A percentile compares a stretch with the other conserved stretches of the same genome.
phyloP scores from a whole-genome alignment of 2,888 invertebrate species.

The Papilio demoleus region DNA sequence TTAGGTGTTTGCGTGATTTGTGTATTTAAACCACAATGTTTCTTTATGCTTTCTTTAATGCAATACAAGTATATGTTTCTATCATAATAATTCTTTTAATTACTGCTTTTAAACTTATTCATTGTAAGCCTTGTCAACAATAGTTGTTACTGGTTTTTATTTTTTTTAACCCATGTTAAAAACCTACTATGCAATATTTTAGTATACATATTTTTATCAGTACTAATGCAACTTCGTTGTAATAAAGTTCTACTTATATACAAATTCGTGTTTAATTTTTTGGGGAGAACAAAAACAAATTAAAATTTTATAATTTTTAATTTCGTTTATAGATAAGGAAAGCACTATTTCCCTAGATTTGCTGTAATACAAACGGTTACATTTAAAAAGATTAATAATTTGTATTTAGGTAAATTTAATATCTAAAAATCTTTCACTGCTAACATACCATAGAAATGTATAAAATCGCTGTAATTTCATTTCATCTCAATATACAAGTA shows the following conservation, averaged over 20 bases:
- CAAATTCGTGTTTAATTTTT: slow-evolving; percentile 40
- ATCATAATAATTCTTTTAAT: slow-evolving; percentile 23
- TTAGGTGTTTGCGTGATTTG: slow-evolving; percentile 5
- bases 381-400: slow-evolving; percentile 57
- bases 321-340: slow-evolving; percentile 58
- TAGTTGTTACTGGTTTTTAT: slow-evolving; percentile 40
- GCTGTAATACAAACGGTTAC: slow-evolving; percentile 75
- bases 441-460: slow-evolving; percentile 77
- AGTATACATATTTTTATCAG: slow-evolving; percentile 52
- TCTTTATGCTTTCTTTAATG: slow-evolving; percentile 11
- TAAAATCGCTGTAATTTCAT: slow-evolving; percentile 65
- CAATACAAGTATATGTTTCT: slow-evolving; percentile 6
- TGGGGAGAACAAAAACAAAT: slow-evolving; percentile 42
- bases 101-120: slow-evolving; percentile 20
- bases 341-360: slow-evolving; percentile 67
- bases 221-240: slow-evolving; percentile 47
- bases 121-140: slow-evolving; percentile 11
- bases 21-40: not conserved
- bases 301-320: slow-evolving; percentile 46
- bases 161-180: slow-evolving; percentile 47
- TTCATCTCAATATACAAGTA: slow-evolving; percentile 54
- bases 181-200: slow-evolving; percentile 45
- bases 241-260: slow-evolving; percentile 52
- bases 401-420: slow-evolving; percentile 64
- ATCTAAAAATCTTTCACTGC: slow-evolving; percentile 74